phyloP scores from a whole-genome alignment of 1,140 invertebrate species.

The Tetragnatha versicolor region DNA sequence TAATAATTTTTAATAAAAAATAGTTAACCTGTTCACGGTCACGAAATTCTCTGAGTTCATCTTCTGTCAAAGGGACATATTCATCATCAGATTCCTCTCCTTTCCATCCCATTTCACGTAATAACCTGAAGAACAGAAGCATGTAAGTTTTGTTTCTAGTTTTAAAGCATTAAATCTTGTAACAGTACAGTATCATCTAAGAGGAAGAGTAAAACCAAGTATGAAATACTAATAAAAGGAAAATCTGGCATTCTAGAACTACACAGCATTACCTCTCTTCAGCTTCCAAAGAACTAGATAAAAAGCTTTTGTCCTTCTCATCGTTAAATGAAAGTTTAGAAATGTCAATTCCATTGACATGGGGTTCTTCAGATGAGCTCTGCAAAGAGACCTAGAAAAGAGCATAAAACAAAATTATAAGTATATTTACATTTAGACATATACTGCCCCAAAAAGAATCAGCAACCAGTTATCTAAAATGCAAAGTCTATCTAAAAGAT shows the following conservation, averaged over 20 bases:
- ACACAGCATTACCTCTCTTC: slow-evolving; percentile 63
- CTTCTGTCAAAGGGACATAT: slow-evolving; percentile 64
- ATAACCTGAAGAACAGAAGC: slow-evolving; percentile 57
- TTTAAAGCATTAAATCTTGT: background rate
- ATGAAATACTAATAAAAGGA: too few species aligned
- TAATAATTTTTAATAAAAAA: too few species aligned
- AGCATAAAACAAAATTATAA: background rate
- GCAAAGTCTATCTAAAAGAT: background rate
- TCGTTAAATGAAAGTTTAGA: slow-evolving; percentile 42
- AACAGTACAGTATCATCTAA: background rate
- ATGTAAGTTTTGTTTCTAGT: background rate
- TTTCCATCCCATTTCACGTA: slow-evolving; percentile 65
- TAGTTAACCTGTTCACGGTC: slow-evolving; percentile 61
- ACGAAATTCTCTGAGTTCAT: slow-evolving; percentile 64
- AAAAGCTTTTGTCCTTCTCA: slow-evolving; percentile 51
- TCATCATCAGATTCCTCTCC: slow-evolving; percentile 62
- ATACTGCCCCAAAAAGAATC: background rate
- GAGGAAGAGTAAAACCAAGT: too few species aligned
- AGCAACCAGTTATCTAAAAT: background rate
- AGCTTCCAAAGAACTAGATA: slow-evolving; percentile 64
- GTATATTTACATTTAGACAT: too few species aligned
- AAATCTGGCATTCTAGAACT: too few species aligned
- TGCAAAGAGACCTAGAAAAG: slow-evolving; percentile 27
- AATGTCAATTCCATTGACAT: slow-evolving; percentile 50
- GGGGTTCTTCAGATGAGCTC: slow-evolving; percentile 32